Percentiles rank a stretch among this genome's conserved stretches.
Conservation (phyloP, 2,888 invertebrate genomes). For the Odontothrips loti region DNA sequence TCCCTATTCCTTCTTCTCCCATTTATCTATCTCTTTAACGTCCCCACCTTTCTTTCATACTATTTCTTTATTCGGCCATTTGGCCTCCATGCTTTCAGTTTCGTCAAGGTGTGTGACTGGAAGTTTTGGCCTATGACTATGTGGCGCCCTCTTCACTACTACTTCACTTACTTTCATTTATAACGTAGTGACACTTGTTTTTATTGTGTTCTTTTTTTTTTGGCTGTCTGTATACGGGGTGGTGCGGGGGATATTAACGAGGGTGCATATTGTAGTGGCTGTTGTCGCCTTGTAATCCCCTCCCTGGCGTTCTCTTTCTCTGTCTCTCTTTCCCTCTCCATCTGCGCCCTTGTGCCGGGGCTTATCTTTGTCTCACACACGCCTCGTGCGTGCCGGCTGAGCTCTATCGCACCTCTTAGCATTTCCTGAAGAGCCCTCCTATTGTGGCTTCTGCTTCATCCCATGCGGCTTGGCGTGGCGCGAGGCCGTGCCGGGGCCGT, state of each 20-base stretch:
- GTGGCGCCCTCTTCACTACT: too few relatives aligned
- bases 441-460: neutral
- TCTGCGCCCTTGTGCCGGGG: neutral
- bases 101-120: neutral
- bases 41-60: neutral
- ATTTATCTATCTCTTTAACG: neutral
- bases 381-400: neutral
- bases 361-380: neutral
- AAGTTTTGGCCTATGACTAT: too few relatives aligned
- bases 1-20: neutral
- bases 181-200: too few relatives aligned
- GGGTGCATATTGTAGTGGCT: constrained; percentile 16
- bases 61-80: neutral
- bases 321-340: neutral
- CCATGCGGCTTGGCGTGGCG: neutral
- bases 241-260: neutral
- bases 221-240: neutral
- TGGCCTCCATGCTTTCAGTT: neutral
- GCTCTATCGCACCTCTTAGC: neutral
- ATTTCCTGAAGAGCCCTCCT: neutral
- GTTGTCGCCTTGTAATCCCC: constrained; percentile 20
- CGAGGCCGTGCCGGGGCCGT: too few relatives aligned
- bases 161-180: too few relatives aligned
- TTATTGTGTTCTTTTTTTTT: neutral
- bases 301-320: neutral